Percentiles rank a stretch among this genome's conserved stretches.
Evolutionary conservation across 1,140 invertebrate species (phyloP).

Genomic region (Neocloeon triangulifer): DNA sequence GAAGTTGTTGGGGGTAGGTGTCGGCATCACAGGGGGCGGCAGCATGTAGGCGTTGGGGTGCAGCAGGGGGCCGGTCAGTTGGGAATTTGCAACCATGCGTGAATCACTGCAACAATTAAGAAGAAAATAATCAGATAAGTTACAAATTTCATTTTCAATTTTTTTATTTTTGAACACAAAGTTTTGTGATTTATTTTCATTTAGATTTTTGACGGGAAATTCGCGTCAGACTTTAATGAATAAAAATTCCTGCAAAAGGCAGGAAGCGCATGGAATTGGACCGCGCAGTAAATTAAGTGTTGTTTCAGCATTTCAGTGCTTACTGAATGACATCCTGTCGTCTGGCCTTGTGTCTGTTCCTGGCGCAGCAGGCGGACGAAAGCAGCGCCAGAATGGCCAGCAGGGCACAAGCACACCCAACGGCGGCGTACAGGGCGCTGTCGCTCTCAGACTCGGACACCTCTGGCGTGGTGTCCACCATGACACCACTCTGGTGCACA

Average conservation of each 20-base stretch:
- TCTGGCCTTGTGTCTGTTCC: conserved; percentile 18
- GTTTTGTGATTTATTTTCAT: too few species aligned
- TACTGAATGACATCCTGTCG: conserved; percentile 15
- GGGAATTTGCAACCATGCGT: too few species aligned
- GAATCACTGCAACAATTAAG: too few species aligned
- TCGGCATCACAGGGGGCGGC: conserved; percentile 17
- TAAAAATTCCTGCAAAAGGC: too few species aligned
- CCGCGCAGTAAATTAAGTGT: neutral
- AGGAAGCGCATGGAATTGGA: neutral
- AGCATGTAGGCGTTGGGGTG: too few species aligned
- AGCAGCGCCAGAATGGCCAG: conserved; percentile 19
- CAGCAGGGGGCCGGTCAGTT: too few species aligned
- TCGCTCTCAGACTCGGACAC: neutral
- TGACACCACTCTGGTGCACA: conserved; percentile 6
- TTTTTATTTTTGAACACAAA: too few species aligned
- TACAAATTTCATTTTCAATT: too few species aligned
- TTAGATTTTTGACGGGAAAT: neutral
- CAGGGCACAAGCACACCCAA: conserved; percentile 21
- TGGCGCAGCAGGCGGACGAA: conserved; percentile 17
- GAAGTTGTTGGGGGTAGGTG: conserved; percentile 17
- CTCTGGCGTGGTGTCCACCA: neutral
- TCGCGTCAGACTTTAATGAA: too few species aligned
- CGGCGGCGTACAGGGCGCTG: conserved; percentile 22
- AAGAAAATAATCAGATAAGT: too few species aligned
- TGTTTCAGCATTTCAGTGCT: conserved; percentile 4